Conservation (phyloP, 2,888 invertebrate genomes). For the Spicauda simplicius region DNA sequence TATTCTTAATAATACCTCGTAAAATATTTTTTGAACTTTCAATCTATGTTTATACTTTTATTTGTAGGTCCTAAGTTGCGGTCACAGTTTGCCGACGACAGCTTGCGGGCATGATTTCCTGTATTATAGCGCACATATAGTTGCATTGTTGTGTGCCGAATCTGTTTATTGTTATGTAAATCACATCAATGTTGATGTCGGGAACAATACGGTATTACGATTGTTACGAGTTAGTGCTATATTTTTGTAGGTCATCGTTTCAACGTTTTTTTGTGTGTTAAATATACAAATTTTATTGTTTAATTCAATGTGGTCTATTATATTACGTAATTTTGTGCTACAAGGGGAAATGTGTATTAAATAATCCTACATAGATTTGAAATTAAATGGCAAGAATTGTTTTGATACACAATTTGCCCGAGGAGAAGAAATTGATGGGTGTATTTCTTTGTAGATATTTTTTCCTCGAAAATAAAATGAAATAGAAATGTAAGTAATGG, state of each 20-base stretch:
- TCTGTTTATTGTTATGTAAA: neutral
- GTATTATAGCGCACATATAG: too few species aligned
- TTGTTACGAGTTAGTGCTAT: too few species aligned
- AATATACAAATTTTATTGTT: too few species aligned
- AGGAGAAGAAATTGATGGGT: constrained; percentile 1
- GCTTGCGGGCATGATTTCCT: neutral
- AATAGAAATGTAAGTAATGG: constrained; percentile 17
- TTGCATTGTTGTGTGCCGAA: neutral
- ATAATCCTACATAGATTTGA: neutral
- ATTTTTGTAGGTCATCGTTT: too few species aligned
- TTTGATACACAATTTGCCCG: neutral
- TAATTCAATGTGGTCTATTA: neutral
- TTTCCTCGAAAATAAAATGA: constrained; percentile 1
- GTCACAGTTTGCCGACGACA: neutral
- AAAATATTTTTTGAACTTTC: too few species aligned
- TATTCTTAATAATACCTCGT: too few species aligned
- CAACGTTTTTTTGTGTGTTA: too few species aligned
- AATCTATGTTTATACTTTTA: neutral
- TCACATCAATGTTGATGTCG: too few species aligned
- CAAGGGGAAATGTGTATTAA: neutral
- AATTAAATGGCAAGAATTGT: neutral
- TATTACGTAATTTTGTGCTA: too few species aligned
- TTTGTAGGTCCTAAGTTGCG: neutral
- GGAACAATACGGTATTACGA: too few species aligned
- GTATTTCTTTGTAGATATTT: neutral